A percentile compares a stretch with the other conserved stretches of the same genome.
These are phyloP conservation scores for Drosophila kepulauana DNA, from an alignment of 1,140 invertebrate genomes.

Conservation along the genomic window DNA sequence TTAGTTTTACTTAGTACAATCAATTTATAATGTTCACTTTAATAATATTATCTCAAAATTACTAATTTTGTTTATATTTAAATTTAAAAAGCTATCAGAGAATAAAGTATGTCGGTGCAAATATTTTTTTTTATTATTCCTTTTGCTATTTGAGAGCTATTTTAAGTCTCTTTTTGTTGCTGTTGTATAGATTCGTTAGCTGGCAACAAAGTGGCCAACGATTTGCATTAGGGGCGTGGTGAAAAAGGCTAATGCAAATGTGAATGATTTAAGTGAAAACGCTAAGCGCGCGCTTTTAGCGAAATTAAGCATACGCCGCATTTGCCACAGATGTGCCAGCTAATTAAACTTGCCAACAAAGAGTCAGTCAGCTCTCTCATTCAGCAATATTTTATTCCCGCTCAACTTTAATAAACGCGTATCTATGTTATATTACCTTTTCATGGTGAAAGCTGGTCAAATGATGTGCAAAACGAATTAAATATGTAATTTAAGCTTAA, in stretches of 20 bases:
- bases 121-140: neutral
- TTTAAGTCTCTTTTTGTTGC: conserved; percentile 41
- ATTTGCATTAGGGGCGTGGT: conserved; percentile 24
- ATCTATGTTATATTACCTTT: neutral
- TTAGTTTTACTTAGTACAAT: neutral
- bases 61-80: no score
- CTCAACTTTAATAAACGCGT: conserved; percentile 1
- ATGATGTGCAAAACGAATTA: no score
- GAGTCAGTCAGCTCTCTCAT: neutral
- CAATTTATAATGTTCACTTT: no score
- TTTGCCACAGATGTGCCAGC: conserved; percentile 33
- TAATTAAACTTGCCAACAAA: conserved; percentile 50
- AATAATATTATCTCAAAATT: no score
- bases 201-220: conserved; percentile 58
- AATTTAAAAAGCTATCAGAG: neutral
- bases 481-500: no score
- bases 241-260: conserved; percentile 62
- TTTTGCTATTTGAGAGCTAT: conserved; percentile 39
- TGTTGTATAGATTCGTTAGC: conserved; percentile 73
- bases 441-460: neutral
- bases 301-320: conserved; percentile 72
- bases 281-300: conserved; percentile 63
- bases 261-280: conserved; percentile 66
- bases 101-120: neutral
- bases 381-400: neutral